Base-by-base conservation (phyloP, 2,797 vertebrate genomes). In the Luscinia megarhynchos region DNA sequence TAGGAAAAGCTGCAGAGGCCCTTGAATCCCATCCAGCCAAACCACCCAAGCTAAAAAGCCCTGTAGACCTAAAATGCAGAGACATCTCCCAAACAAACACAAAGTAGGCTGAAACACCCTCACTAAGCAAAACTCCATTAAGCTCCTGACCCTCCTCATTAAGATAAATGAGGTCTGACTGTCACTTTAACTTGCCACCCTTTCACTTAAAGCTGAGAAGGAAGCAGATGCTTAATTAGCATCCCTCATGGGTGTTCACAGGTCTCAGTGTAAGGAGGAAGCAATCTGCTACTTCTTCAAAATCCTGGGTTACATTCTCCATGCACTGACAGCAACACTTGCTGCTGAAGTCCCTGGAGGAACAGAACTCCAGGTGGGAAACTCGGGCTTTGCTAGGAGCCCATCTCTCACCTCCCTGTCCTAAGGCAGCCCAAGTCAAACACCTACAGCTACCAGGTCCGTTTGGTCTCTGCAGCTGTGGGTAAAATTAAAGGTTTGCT, bases 161-260 rank as follows among this genome's bases (percentile, higher is more conserved):
- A 87, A 94, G 93, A 92, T 55, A 94, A 94, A 96, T 43, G 92
- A 95, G 89, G 78, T 89, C 91, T 75, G 89, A 58, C 93, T 95
- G 84, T 83, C 91, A 92, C 94, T 85, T 93, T 81, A 96, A 90
- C 92, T 95, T 91, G 91, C 87, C 89, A 75, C 79, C 54, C 82
- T 91, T 93, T 84, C 92, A 21, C 80, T 95, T 95, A 68, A 72
- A 94, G 59, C 79, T 46, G 59, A 95, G 87, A 91, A 83, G 73
- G 69, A 95, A 96, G 89, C 92, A 94, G 92, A 93, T 94, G 93
- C 94, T 96, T 92, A 87, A 91, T 95, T 92, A 91, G 80, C 89
- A 92, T 94, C 94, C 70, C 58, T 91, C 89, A 84, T n/a, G 76
- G 62, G 69, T 74, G 53, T 85, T 94, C 92, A 81, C 87, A 82